phyloP scores from a whole-genome alignment of 64 coral and sea anemone species.

The Pocillopora verrucosa region DNA sequence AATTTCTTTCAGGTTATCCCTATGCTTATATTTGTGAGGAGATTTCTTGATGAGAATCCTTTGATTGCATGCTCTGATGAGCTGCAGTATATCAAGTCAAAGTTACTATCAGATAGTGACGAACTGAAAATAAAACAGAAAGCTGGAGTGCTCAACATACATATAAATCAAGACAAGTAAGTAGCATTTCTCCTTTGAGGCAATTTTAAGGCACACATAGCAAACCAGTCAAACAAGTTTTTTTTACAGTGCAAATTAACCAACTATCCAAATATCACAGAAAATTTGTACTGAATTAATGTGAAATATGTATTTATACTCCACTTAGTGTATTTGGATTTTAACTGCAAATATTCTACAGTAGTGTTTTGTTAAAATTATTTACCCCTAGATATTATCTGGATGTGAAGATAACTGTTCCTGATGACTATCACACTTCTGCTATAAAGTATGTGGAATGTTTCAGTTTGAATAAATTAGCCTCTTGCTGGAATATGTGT shows the following conservation, averaged over 20 bases:
- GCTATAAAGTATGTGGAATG: constrained; percentile 63
- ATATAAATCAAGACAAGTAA: constrained; percentile 80
- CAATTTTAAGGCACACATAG: too few relatives aligned
- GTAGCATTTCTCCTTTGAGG: neutral
- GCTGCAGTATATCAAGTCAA: constrained; percentile 81
- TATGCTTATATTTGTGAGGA: constrained; percentile 73
- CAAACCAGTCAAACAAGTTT: too few relatives aligned
- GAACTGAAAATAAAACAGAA: constrained; percentile 93
- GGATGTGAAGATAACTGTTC: constrained; percentile 70
- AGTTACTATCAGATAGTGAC: constrained; percentile 59
- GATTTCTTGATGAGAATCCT: constrained; percentile 95
- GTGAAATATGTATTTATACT: too few relatives aligned
- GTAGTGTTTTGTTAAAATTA: neutral
- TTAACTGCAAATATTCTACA: too few relatives aligned
- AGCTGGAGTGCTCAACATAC: constrained; percentile 70
- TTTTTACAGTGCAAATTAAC: too few relatives aligned
- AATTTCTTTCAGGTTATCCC: constrained; percentile 54
- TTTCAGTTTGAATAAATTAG: neutral
- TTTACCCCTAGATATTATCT: constrained; percentile 77
- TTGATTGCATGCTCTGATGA: constrained; percentile 95
- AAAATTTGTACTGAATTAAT: too few relatives aligned
- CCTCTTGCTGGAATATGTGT: neutral
- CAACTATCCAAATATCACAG: too few relatives aligned
- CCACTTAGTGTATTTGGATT: too few relatives aligned
- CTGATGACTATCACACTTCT: constrained; percentile 83